phyloP scores from a whole-genome alignment of 2,797 vertebrate genomes.

The Aythya fuligula region DNA sequence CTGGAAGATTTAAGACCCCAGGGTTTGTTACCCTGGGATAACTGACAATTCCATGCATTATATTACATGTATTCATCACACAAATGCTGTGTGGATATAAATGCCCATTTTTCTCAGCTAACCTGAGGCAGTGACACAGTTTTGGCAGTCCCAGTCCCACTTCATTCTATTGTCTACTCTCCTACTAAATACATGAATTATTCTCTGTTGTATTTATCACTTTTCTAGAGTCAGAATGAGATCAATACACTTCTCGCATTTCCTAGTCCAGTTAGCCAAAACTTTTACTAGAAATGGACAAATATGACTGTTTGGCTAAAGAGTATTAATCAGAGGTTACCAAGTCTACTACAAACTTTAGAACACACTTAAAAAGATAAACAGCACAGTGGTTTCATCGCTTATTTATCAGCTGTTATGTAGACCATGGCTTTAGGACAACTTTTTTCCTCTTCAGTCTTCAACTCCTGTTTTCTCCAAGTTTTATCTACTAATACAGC shows the following conservation, averaged over 20 bases:
- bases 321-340: background rate
- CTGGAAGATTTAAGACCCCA: background rate
- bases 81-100: background rate
- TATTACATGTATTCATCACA: background rate
- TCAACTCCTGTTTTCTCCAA: background rate
- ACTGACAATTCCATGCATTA: background rate
- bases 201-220: background rate
- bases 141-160: background rate
- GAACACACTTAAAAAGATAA: background rate
- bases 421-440: background rate
- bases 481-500: background rate
- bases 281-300: background rate
- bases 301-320: background rate
- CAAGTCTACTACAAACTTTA: background rate
- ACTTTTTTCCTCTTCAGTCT: background rate
- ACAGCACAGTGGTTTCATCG: background rate
- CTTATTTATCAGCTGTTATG: background rate
- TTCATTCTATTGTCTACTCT: background rate
- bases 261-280: background rate
- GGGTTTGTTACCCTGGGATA: background rate
- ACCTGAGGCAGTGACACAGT: background rate
- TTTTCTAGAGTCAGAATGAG: background rate
- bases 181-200: background rate
- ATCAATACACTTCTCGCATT: background rate
- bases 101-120: background rate